phyloP scores from a whole-genome alignment of 1,140 invertebrate genomes.

The Aradophagus sp. region DNA sequence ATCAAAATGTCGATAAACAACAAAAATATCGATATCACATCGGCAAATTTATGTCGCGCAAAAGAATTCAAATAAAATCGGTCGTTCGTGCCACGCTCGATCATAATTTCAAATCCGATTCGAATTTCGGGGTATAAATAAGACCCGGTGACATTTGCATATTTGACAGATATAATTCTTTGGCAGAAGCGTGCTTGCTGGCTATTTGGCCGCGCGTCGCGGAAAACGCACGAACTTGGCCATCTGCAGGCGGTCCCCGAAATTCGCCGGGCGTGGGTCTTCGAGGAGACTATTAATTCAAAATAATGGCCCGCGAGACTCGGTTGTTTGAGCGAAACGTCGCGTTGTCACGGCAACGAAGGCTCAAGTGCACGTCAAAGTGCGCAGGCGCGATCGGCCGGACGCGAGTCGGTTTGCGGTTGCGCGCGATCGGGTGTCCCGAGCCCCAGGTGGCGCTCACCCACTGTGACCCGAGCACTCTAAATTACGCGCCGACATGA shows the following conservation, averaged over 20 bases:
- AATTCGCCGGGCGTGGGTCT: constrained; percentile 65
- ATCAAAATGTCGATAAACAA: too few species aligned
- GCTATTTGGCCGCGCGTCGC: too few species aligned
- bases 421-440: constrained; percentile 65
- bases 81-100: too few species aligned
- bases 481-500: constrained; percentile 71
- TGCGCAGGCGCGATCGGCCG: constrained; percentile 3
- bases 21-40: too few species aligned
- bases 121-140: too few species aligned
- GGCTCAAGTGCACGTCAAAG: constrained; percentile 37
- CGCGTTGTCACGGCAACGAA: constrained; percentile 62
- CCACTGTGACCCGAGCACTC: constrained; percentile 40
- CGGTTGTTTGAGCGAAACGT: constrained; percentile 59
- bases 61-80: too few species aligned
- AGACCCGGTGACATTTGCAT: constrained; percentile 54
- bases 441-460: constrained; percentile 67
- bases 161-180: constrained; percentile 21
- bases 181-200: constrained; percentile 35
- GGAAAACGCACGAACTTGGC: too few species aligned
- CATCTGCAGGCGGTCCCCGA: constrained; percentile 64
- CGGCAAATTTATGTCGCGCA: too few species aligned
- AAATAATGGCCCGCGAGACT: constrained; percentile 65
- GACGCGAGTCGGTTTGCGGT: constrained; percentile 6
- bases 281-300: constrained; percentile 70
- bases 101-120: too few species aligned